Percentiles rank a stretch among this genome's conserved stretches.
Evolutionary conservation across 2,888 invertebrate species (phyloP).

Genomic region (Acanthosepion esculentum): DNA sequence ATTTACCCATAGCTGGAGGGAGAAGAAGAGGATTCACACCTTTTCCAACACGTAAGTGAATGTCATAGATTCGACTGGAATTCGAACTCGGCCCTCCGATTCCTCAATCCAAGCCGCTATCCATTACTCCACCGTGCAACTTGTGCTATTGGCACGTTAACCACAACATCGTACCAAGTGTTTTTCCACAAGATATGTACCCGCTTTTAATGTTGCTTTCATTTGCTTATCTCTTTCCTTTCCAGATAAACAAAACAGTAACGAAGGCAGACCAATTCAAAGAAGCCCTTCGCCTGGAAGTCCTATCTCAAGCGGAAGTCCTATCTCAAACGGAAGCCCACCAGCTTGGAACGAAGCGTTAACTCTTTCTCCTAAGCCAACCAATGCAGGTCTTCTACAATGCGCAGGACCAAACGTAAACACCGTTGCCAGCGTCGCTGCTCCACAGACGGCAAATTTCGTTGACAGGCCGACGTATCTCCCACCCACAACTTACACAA

Average conservation of each 20-base stretch:
- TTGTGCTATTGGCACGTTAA: too few species aligned
- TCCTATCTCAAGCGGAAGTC: constrained; percentile 39
- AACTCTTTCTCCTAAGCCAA: background rate
- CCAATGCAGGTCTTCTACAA: background rate
- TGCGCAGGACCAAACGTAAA: background rate
- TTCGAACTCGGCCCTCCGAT: too few species aligned
- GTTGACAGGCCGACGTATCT: constrained; percentile 45
- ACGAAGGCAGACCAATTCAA: background rate
- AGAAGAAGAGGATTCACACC: too few species aligned
- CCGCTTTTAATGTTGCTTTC: background rate
- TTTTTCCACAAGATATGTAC: background rate
- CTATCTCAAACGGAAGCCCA: constrained; percentile 36
- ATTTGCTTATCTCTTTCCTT: background rate
- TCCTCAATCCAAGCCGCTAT: too few species aligned
- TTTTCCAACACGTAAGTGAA: too few species aligned
- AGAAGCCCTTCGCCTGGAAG: background rate
- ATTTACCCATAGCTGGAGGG: too few species aligned
- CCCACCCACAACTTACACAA: constrained; percentile 1
- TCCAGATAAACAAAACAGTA: background rate
- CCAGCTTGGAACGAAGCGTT: background rate
- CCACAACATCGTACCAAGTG: too few species aligned
- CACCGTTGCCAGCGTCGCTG: background rate
- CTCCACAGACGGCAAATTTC: background rate
- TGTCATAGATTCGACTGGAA: too few species aligned
- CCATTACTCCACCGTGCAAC: too few species aligned